Evolutionary conservation across 2,888 invertebrate species (phyloP).

Genomic region (Alentia gelatinosa): DNA sequence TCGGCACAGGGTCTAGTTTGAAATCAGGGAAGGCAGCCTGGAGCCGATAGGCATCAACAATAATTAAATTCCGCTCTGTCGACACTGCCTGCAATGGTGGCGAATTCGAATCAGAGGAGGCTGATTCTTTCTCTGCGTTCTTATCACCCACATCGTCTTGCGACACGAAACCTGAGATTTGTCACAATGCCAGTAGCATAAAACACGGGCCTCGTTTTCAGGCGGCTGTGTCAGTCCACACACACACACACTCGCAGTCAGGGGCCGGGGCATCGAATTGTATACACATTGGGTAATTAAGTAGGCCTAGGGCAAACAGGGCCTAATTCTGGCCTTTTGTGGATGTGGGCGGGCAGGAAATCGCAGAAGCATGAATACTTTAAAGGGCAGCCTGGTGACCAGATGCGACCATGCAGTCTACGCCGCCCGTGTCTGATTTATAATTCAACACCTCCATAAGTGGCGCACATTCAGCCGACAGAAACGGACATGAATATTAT

Average conservation of each 20-base stretch:
- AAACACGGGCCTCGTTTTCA: neutral
- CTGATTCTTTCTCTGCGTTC: neutral
- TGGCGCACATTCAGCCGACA: neutral
- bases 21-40: neutral
- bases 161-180: slow-evolving; percentile 8
- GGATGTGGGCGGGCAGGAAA: neutral
- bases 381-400: neutral
- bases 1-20: neutral
- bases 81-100: neutral
- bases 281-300: neutral
- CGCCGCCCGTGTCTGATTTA: neutral
- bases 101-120: neutral
- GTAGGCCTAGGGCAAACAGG: neutral
- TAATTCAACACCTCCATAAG: neutral
- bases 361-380: slow-evolving; percentile 3
- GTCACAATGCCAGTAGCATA: slow-evolving; percentile 34
- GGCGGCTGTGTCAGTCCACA: neutral
- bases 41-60: neutral
- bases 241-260: neutral
- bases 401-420: neutral
- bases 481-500: neutral
- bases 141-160: neutral
- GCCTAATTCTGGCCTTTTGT: neutral
- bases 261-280: neutral
- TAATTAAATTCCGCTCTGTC: neutral